Evolutionary conservation across 2,797 vertebrate genomes (phyloP), one percentile per base, ranked within the genome.

Genomic region (Myoxocephalus aenaeus): DNA sequence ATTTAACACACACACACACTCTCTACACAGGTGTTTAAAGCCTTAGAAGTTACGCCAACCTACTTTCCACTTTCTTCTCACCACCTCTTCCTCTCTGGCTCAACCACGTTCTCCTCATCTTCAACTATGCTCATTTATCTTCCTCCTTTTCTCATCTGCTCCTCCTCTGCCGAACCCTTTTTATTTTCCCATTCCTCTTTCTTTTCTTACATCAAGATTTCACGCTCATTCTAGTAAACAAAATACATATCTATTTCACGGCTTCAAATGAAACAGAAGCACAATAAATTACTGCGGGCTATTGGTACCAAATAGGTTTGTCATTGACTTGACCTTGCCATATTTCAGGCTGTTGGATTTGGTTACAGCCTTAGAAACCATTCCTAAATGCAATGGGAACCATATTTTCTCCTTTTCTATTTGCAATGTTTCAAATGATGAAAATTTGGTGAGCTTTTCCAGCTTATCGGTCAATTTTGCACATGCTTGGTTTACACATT

Each of bases 311-410:
- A 54, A 54, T 54, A 14, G 27, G 6, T 70, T 10, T 75, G 79
- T 88, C 86, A 44, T 85, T 77, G 32, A 22, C 11, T 22, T 79
- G 85, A 89, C 88, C 86, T 89, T 87, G 84, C 82, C 46, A 70
- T 25, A 20, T 40, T 32, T n/a, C 29, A 20, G 40, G 17, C 32
- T 72, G 36, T 15, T 61, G 10, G 69, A 70, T 70, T 54, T n/a
- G 63, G 29, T 64, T 64, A 8, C 57, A 54, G 50, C 51, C 38
- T 29, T 34, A 44, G 34, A 67, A 34, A 48, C 22, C 3, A 27
- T 36, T 4, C 9, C 18, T 29, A 8, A 54, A 72, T 27, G n/a
- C 10, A 9, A 32, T 22, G 8, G 32, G 51, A 58, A 69, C 11
- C n/a, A 38, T 2, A 2, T 13, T 25, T 38, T 57, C 22, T 7